Evolutionary conservation across 2,888 invertebrate species (phyloP), one percentile per base, ranked within the genome.

Genomic region (Conistra vaccinii): DNA sequence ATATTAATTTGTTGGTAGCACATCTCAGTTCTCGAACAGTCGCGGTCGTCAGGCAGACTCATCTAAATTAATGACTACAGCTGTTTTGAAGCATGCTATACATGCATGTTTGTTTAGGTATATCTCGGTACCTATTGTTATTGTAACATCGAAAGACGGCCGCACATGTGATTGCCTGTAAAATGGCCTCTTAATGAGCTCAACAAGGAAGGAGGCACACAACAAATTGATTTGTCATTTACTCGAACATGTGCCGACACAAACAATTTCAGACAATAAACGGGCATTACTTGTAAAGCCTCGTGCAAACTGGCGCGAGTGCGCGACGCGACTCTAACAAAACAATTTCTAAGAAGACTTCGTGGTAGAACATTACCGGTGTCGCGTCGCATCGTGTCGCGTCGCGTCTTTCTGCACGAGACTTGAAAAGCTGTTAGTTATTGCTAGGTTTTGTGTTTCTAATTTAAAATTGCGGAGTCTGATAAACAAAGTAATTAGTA

Each of bases 171-270:
- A 89, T 89, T 88, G 83, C 81, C 76, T 80, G 79, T 88, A 79
- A 89, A 90, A 89, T 88, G 90, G 83, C 78, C 79, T 87, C 80
- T 89, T 93, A 93, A 95, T 94, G 93, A 93, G 94, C 94, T 95
- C 93, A 95, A 95, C 91, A 85, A 94, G 92, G 89, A 88, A 91
- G 89, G 87, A 86, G 90, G 86, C 92, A 91, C 91, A 90, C 89
- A 89, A 90, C 90, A 92, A 77, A 92, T 91, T 92, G 91, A 87
- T 81, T 83, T 83, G 86, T 83, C 81, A 88, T 86, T 91, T 89
- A 93, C 92, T 92, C 89, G 91, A 92, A 92, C 90, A 84, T 87
- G 80, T 83, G 82, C 76, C 76, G 78, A 85, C 76, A 80, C 79
- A 85, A 88, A 87, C 86, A 82, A 83, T 80, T 85, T 75, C 78